These are phyloP conservation scores for Gerris lacustris DNA, from an alignment of 2,888 invertebrate genomes.

Conservation along the genomic window DNA sequence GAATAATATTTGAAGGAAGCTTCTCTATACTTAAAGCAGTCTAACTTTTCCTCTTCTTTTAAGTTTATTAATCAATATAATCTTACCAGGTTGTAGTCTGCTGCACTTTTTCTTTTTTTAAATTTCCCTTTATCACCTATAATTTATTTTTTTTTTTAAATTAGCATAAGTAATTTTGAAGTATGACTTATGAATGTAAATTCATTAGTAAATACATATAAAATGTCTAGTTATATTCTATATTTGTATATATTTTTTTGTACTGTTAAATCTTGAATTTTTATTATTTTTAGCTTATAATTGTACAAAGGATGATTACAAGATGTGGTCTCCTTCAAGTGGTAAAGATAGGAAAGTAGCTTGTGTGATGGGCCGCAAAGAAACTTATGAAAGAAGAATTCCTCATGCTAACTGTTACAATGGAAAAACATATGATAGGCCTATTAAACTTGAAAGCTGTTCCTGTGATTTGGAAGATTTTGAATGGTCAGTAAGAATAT, in stretches of 20 bases:
- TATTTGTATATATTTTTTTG: no score
- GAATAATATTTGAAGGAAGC: background rate
- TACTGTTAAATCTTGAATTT: background rate
- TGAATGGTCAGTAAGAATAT: constrained; percentile 51
- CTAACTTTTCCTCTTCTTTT: background rate
- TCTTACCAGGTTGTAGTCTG: no score
- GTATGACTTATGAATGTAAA: no score
- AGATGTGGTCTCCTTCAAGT: constrained; percentile 70
- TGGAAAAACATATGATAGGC: constrained; percentile 60
- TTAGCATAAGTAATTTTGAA: no score
- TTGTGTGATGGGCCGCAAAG: constrained; percentile 67
- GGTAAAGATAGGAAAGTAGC: constrained; percentile 45
- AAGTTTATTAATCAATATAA: background rate
- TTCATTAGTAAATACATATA: no score
- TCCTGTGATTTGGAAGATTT: constrained; percentile 69
- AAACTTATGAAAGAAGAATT: constrained; percentile 61
- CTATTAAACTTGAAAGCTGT: constrained; percentile 57
- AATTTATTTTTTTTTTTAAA: no score
- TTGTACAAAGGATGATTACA: constrained; percentile 65
- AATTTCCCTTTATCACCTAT: no score
- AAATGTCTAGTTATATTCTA: no score
- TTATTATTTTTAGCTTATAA: constrained; percentile 36
- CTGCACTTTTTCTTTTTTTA: no score
- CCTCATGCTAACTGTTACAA: constrained; percentile 68
- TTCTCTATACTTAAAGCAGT: constrained; percentile 2